These are phyloP conservation scores for Megathymus violae DNA, from an alignment of 1,140 invertebrate species.

Conservation along the genomic window DNA sequence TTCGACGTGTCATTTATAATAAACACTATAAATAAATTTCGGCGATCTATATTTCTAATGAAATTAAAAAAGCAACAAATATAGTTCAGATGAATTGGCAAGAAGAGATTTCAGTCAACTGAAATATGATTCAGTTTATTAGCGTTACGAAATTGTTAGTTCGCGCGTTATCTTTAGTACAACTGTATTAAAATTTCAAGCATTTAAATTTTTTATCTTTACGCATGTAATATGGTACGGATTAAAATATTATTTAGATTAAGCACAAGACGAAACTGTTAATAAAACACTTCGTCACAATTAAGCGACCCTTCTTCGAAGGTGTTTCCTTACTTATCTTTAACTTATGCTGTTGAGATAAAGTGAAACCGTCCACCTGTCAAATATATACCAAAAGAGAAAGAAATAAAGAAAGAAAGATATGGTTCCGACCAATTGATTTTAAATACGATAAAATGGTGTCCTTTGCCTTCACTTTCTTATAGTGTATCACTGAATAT, in stretches of 20 bases:
- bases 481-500: neutral
- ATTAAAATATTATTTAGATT: neutral
- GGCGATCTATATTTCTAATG: no score
- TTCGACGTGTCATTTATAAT: no score
- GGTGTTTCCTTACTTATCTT: conserved; percentile 29
- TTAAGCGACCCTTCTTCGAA: conserved; percentile 32
- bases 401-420: neutral
- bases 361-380: conserved; percentile 23
- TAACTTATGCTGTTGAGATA: conserved; percentile 29
- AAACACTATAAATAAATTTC: no score
- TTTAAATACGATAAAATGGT: conserved; percentile 2
- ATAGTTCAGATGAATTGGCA: no score
- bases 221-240: neutral
- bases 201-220: neutral
- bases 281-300: no score
- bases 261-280: conserved; percentile 14
- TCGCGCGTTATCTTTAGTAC: no score
- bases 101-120: no score
- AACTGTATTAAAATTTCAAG: no score
- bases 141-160: no score
- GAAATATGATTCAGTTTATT: no score
- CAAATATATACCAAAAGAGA: conserved; percentile 17
- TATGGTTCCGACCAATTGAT: conserved; percentile 1
- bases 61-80: no score
- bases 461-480: neutral